These are phyloP conservation scores for Madoqua kirkii DNA, from an alignment of 2,113 vertebrate species.

Conservation along the genomic window DNA sequence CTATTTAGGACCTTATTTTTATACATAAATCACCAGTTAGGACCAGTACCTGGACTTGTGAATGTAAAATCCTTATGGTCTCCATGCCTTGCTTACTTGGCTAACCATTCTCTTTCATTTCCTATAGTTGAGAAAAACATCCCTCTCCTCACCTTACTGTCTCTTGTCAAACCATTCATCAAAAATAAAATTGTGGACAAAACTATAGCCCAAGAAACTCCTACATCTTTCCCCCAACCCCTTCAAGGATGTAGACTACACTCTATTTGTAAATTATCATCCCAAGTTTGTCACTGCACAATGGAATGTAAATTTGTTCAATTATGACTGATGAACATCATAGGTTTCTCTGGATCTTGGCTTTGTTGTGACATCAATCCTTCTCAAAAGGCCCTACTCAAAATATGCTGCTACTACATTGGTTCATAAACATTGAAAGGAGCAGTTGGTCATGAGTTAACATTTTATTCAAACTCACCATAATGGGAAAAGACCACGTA, in stretches of 20 bases:
- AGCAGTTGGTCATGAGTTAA: constrained; percentile 1
- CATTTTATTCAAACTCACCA: constrained; percentile 35
- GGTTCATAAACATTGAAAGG: constrained; percentile 21
- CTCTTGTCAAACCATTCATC: background rate
- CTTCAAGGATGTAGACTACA: background rate
- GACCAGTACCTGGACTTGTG: background rate
- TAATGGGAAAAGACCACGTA: constrained; percentile 16
- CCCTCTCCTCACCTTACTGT: background rate
- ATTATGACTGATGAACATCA: background rate
- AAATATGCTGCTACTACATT: background rate
- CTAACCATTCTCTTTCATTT: background rate
- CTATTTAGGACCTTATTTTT: background rate
- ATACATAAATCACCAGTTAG: background rate
- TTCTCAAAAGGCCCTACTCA: constrained; percentile 16
- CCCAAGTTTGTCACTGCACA: background rate
- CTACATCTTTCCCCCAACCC: background rate
- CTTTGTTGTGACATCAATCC: background rate
- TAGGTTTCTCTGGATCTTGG: background rate
- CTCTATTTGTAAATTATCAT: background rate
- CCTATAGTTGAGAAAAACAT: background rate
- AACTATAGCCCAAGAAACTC: background rate
- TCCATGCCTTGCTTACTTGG: background rate
- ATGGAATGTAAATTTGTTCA: constrained; percentile 30
- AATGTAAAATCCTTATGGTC: background rate
- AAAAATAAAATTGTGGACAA: background rate